phyloP scores from a whole-genome alignment of 2,888 invertebrate species.

The Eupithecia pulchellata region DNA sequence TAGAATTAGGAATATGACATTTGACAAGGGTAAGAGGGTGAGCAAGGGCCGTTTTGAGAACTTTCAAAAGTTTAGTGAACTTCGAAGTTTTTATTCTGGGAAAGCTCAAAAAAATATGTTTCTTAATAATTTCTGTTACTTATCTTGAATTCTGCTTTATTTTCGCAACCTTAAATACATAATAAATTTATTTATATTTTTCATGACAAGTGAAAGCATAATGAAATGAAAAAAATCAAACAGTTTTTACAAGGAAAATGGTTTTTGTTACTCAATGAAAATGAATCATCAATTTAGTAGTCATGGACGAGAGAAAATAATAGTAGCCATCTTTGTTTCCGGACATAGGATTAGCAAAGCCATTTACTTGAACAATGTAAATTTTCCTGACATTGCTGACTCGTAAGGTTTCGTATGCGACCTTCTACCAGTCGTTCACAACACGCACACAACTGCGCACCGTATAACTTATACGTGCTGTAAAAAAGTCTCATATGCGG shows the following conservation, averaged over 20 bases:
- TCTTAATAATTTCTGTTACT: neutral
- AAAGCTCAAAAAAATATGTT: neutral
- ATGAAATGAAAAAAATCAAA: neutral
- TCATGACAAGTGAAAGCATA: neutral
- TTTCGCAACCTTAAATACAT: neutral
- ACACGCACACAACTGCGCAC: slow-evolving; percentile 45
- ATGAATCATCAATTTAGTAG: neutral
- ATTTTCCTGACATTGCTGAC: slow-evolving; percentile 62
- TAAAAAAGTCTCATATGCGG: slow-evolving; percentile 19
- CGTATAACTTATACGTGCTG: slow-evolving; percentile 29
- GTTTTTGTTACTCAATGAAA: neutral
- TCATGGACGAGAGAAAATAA: too few relatives aligned
- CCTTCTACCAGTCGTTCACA: slow-evolving; percentile 49
- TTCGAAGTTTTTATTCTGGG: neutral
- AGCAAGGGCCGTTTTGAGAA: slow-evolving; percentile 3
- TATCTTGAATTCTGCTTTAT: neutral
- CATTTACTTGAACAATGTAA: slow-evolving; percentile 46
- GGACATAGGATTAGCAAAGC: slow-evolving; percentile 28
- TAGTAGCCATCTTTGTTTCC: neutral
- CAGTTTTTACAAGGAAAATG: neutral
- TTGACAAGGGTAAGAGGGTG: slow-evolving; percentile 35
- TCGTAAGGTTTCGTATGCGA: slow-evolving; percentile 62
- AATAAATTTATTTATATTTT: neutral
- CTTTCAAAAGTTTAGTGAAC: slow-evolving; percentile 28
- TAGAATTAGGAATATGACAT: slow-evolving; percentile 25